These are phyloP conservation scores for Opisthograptis luteolata DNA, from an alignment of 2,888 invertebrate genomes.

Conservation along the genomic window DNA sequence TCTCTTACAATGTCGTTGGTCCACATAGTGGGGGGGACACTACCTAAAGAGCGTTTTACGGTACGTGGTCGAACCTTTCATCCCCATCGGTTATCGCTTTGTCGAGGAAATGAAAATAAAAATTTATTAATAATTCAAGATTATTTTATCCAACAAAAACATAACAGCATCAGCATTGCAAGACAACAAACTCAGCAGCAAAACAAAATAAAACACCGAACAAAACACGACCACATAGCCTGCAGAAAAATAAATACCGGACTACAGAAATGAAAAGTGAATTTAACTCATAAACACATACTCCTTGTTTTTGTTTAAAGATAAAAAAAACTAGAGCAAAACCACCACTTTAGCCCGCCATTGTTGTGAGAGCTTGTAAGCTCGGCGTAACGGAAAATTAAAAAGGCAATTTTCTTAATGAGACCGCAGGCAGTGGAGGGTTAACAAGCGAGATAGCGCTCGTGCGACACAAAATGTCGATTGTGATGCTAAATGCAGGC, in stretches of 20 bases:
- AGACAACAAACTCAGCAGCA: slow-evolving; percentile 16
- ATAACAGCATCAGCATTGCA: slow-evolving; percentile 11
- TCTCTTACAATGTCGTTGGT: no score
- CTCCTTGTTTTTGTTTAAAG: slow-evolving; percentile 24
- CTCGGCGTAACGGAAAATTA: slow-evolving; percentile 71
- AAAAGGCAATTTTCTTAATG: slow-evolving; percentile 77
- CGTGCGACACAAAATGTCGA: slow-evolving; percentile 17
- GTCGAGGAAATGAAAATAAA: no score
- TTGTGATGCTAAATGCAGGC: slow-evolving; percentile 9
- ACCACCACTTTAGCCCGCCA: slow-evolving; percentile 44
- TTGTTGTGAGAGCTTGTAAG: slow-evolving; percentile 45
- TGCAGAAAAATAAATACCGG: slow-evolving; percentile 16
- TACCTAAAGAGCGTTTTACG: no score
- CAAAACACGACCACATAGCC: slow-evolving; percentile 8
- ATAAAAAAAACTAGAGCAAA: slow-evolving; percentile 41
- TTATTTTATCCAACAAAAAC: no score
- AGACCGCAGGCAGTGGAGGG: slow-evolving; percentile 56
- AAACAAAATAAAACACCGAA: slow-evolving; percentile 11
- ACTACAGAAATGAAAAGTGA: slow-evolving; percentile 23
- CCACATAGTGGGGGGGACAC: no score
- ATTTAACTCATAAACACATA: slow-evolving; percentile 28
- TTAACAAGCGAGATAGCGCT: slow-evolving; percentile 45
- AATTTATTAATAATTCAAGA: no score
- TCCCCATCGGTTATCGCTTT: no score
- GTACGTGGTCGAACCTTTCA: no score